phyloP scores from a whole-genome alignment of 2,797 vertebrate genomes.

The Ctenosaura bakeri region DNA sequence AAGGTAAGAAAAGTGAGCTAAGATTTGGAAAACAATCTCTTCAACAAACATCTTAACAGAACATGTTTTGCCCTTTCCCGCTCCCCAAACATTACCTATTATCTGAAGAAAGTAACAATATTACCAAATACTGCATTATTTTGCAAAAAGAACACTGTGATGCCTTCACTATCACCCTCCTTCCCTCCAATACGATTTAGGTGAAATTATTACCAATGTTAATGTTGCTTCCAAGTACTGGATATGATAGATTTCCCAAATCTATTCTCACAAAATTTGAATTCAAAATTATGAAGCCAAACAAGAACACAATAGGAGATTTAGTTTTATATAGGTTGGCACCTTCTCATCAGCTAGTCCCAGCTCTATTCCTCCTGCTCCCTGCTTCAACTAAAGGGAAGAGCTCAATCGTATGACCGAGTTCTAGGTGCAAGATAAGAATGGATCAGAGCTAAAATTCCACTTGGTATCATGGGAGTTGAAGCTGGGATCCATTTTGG shows the following conservation, averaged over 20 bases:
- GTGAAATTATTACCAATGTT: not conserved
- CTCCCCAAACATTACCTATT: too few relatives aligned
- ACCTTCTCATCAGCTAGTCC: not conserved
- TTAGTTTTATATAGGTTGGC: not conserved
- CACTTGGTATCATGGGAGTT: not conserved
- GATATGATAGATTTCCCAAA: not conserved
- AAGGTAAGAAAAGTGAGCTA: too few relatives aligned
- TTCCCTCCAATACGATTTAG: not conserved
- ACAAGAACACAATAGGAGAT: not conserved
- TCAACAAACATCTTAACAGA: too few relatives aligned
- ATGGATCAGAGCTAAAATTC: not conserved
- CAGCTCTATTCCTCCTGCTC: not conserved
- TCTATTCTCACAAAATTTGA: not conserved
- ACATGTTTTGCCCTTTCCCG: too few relatives aligned
- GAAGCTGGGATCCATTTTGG: not conserved
- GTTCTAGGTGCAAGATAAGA: not conserved
- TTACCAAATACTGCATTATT: too few relatives aligned
- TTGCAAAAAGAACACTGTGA: not conserved
- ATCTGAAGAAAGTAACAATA: too few relatives aligned
- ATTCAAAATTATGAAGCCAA: conserved; percentile 16
- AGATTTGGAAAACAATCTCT: too few relatives aligned
- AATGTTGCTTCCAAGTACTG: not conserved
- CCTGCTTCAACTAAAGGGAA: not conserved
- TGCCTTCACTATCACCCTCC: not conserved
- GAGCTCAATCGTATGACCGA: not conserved